Evolutionary conservation across 2,888 invertebrate species (phyloP).

Genomic region (Odontothrips loti): DNA sequence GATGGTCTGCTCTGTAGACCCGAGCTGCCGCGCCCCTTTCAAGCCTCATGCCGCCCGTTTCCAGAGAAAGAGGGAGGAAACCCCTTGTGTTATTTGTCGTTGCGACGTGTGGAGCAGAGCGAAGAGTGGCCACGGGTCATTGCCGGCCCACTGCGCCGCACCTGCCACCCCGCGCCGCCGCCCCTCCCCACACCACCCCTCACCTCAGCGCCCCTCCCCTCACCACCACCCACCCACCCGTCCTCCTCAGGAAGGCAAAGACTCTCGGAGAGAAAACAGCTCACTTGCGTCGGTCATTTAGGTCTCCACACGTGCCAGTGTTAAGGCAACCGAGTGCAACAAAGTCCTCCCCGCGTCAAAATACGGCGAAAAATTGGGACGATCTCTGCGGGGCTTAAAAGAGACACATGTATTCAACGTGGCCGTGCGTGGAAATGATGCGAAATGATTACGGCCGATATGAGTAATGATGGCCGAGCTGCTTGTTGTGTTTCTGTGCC

Average conservation of each 20-base stretch:
- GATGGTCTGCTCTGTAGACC: too few relatives aligned
- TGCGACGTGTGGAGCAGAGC: conserved; percentile 14
- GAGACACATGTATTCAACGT: neutral
- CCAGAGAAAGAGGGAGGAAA: neutral
- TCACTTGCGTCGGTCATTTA: neutral
- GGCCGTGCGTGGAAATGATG: neutral
- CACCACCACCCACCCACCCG: too few relatives aligned
- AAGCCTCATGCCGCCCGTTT: neutral
- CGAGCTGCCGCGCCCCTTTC: too few relatives aligned
- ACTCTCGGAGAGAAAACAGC: too few relatives aligned
- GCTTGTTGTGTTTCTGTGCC: too few relatives aligned
- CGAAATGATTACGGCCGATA: too few relatives aligned
- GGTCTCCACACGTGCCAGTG: neutral
- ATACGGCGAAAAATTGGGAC: too few relatives aligned
- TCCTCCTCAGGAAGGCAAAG: neutral
- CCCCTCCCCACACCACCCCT: neutral
- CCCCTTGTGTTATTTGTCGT: conserved; percentile 9
- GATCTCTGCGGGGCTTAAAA: too few relatives aligned
- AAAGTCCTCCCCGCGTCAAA: neutral
- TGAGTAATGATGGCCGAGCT: too few relatives aligned
- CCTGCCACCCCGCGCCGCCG: neutral
- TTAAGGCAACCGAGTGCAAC: neutral
- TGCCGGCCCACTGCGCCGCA: neutral
- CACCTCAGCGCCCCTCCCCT: neutral
- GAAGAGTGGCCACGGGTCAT: conserved; percentile 25